Evolutionary conservation across 2,888 invertebrate genomes (phyloP).

Genomic region (Pegoplata infirma): DNA sequence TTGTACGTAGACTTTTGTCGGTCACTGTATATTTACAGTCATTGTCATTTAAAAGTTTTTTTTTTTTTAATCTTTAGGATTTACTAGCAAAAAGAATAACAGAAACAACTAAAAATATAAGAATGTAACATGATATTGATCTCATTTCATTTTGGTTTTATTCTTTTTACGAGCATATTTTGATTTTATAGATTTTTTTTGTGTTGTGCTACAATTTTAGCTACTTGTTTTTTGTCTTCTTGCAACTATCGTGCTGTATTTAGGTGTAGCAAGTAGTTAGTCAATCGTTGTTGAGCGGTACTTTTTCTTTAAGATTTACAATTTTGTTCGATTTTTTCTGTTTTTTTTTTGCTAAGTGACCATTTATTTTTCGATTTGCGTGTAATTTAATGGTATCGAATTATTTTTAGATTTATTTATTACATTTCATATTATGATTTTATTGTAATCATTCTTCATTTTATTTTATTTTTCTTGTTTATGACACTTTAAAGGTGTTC

Average conservation of each 20-base stretch:
- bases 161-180: not conserved
- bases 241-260: slow-evolving; percentile 21
- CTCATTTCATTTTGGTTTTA: slow-evolving; percentile 44
- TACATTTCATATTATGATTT: slow-evolving; percentile 59
- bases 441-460: slow-evolving; percentile 56
- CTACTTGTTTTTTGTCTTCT: slow-evolving; percentile 60
- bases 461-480: no score
- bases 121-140: slow-evolving; percentile 61
- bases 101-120: slow-evolving; percentile 26
- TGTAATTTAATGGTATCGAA: slow-evolving; percentile 59
- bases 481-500: slow-evolving; percentile 63
- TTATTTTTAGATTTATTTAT: slow-evolving; percentile 63
- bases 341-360: slow-evolving; percentile 15
- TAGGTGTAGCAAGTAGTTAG: slow-evolving; percentile 6
- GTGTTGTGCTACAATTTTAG: slow-evolving; percentile 7
- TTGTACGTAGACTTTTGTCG: no score
- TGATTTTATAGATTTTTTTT: not conserved
- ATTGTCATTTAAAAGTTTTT: slow-evolving; percentile 58
- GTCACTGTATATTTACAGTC: no score
- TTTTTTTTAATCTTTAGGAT: slow-evolving; percentile 43
- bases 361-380: slow-evolving; percentile 56
- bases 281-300: slow-evolving; percentile 42
- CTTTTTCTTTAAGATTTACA: slow-evolving; percentile 55
- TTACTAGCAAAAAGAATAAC: slow-evolving; percentile 8
- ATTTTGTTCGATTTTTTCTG: slow-evolving; percentile 19